These are phyloP conservation scores for Serilophus lunatus DNA, from an alignment of 2,113 vertebrate species.

Conservation along the genomic window DNA sequence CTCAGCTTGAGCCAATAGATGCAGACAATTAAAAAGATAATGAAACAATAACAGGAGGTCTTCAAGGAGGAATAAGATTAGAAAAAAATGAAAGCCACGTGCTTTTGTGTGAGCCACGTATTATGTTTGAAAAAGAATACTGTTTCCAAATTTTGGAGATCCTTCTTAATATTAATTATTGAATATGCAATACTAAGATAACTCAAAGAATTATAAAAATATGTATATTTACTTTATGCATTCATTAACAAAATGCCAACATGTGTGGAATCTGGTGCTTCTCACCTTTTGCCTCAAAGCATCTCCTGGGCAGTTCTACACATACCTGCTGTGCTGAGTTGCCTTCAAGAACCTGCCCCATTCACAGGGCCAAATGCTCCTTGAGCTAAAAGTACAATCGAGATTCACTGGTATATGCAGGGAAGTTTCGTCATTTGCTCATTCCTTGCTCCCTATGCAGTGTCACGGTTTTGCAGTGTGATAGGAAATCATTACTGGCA, in stretches of 20 bases:
- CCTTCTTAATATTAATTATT: not conserved
- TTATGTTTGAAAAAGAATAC: not conserved
- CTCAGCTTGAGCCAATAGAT: not conserved
- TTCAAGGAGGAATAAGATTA: not conserved
- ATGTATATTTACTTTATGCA: not conserved
- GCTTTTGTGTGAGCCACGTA: not conserved
- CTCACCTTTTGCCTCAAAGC: not conserved
- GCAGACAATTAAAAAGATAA: not conserved
- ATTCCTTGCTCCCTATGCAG: not conserved
- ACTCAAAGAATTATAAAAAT: not conserved
- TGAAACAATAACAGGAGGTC: not conserved
- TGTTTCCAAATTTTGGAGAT: not conserved
- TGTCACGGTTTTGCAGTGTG: not conserved
- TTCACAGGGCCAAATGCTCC: not conserved
- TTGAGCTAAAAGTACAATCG: not conserved
- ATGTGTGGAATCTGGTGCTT: not conserved
- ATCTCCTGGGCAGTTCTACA: not conserved
- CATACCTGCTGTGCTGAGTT: rapidly evolving
- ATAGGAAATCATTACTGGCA: not conserved
- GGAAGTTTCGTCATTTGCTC: not conserved
- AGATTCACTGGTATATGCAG: not conserved
- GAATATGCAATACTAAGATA: not conserved
- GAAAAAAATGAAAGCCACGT: rapidly evolving
- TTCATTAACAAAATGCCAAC: not conserved
- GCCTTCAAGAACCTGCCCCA: not conserved